Base-by-base conservation (phyloP, 2,113 vertebrate genomes). In the Platichthys flesus region DNA sequence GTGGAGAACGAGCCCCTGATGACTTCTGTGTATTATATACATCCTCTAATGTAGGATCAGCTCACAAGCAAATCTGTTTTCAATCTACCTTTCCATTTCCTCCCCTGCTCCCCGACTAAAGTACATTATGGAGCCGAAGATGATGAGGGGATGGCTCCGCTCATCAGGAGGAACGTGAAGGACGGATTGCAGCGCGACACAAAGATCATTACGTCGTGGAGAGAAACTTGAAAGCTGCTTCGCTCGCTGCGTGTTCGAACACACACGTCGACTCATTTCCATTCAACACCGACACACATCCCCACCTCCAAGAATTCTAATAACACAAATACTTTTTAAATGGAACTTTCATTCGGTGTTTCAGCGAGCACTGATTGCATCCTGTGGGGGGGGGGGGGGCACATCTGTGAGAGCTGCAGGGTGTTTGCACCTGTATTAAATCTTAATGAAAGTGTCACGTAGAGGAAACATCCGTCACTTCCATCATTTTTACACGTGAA, bases 131-230 rank as follows among this genome's bases (percentile, higher is more conserved):
- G 67, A 4, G 62, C 52, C 9, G 77, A 49, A 56, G 86, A 76
- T 79, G 82, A 83, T 79, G 85, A 71, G 85, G 77, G 75, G 76
- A 85, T 58, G 70, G 65, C 18, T 60, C 66, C 47, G 74, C 82
- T 85, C 88, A 90, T 91, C 85, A 84, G 78, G 75, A 76, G 70
- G 74, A 62, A 72, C 73, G 86, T 83, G 84, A 87, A 82, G 58
- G 72, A 82, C 45, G 72, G 85, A 88, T 83, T 63, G 71, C 14
- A 16, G 57, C 74, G 35, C 74, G 35, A 52, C 67, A 9, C 59
- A 58, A 73, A 73, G 71, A 87, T 84, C 82, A 87, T 88, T 83
- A 85, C 45, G 12, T 71, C 7, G 37, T 2, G 5, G 42, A 68
- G 55, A 71, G 74, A 71, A 28, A 55, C 64, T 56, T 5, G n/a